Evolutionary conservation across 2,797 vertebrate species (phyloP).

Genomic region (Calcarius lapponicus): DNA sequence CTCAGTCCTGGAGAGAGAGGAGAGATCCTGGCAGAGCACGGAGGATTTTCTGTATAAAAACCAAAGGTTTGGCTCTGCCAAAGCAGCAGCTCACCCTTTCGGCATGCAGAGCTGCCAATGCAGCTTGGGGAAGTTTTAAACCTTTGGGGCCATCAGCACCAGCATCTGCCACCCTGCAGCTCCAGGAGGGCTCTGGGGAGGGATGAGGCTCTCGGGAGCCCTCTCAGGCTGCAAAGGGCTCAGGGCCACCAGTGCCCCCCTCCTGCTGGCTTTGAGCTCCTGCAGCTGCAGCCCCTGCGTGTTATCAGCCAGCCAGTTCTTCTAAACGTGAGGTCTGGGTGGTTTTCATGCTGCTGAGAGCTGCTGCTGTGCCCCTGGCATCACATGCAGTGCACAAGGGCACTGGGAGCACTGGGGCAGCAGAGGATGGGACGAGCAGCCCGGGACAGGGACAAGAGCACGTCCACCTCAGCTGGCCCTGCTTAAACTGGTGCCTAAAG

Average conservation of each 20-base stretch:
- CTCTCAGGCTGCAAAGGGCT: neutral
- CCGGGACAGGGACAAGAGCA: rapidly evolving
- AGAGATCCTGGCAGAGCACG: neutral
- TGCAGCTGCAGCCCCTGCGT: rapidly evolving
- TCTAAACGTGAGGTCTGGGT: rapidly evolving
- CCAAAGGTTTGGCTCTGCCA: neutral
- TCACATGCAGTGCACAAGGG: rapidly evolving
- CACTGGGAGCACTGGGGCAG: rapidly evolving
- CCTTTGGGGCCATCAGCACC: rapidly evolving
- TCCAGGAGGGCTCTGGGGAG: neutral
- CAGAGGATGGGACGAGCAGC: neutral
- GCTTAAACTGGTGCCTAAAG: neutral
- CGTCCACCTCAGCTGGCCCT: rapidly evolving
- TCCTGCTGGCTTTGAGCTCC: neutral
- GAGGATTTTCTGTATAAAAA: neutral
- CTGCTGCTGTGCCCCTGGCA: neutral
- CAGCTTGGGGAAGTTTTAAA: rapidly evolving
- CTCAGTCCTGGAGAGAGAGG: neutral
- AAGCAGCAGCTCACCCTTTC: neutral
- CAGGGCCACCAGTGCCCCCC: neutral
- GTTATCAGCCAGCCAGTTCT: neutral
- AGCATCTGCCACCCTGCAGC: neutral
- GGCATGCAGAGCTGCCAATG: rapidly evolving
- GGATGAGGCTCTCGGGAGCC: neutral
- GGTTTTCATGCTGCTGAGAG: neutral